Conservation (phyloP, 2,113 vertebrate species). For the Barnardius zonarius region DNA sequence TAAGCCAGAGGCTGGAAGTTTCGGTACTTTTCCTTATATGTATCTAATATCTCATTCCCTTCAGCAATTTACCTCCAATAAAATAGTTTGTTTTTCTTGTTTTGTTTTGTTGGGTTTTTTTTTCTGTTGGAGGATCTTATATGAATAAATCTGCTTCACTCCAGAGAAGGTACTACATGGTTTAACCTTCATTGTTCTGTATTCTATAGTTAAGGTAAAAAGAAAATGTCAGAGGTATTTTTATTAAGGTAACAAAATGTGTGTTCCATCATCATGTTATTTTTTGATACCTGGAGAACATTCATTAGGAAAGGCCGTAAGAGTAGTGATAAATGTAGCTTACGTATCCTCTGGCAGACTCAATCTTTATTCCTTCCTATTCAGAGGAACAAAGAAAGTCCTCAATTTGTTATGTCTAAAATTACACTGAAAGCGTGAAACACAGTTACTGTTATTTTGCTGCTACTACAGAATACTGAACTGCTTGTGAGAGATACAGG, state of each 20-base stretch:
- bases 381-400: slow-evolving; percentile 6
- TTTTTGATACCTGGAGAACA: slow-evolving; percentile 38
- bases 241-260: not conserved
- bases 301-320: slow-evolving; percentile 53
- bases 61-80: not conserved
- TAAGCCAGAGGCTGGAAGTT: not conserved
- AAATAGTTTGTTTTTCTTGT: not conserved
- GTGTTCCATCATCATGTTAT: slow-evolving; percentile 22
- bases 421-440: not conserved
- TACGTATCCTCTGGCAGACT: slow-evolving; percentile 44
- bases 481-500: not conserved
- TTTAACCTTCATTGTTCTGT: not conserved
- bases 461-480: not conserved
- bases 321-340: slow-evolving; percentile 30
- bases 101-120: not conserved
- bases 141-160: not conserved
- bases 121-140: not conserved
- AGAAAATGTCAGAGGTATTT: not conserved
- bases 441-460: not conserved
- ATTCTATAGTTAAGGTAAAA: not conserved
- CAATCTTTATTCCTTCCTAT: slow-evolving; percentile 46
- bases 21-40: not conserved
- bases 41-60: not conserved
- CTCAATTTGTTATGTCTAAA: slow-evolving; percentile 4
- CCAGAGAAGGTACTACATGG: not conserved